Evolutionary conservation across 1,140 invertebrate genomes (phyloP).

Genomic region (Adelges cooleyi): DNA sequence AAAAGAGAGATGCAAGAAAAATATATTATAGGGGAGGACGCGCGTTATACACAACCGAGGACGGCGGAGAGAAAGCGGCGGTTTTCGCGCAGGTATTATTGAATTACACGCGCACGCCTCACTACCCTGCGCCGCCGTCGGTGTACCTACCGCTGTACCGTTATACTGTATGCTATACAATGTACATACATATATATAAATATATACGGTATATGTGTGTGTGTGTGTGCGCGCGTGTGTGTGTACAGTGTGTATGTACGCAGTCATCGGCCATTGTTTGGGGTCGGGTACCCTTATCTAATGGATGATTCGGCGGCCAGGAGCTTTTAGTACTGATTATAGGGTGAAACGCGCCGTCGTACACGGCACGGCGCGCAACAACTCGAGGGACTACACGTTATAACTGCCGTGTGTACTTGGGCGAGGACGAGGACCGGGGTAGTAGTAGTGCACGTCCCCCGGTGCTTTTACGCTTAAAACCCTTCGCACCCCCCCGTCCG

Average conservation of each 20-base stretch:
- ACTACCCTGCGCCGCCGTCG: background rate
- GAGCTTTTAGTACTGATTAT: constrained; percentile 29
- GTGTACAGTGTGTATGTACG: background rate
- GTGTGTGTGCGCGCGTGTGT: background rate
- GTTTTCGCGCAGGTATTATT: constrained; percentile 16
- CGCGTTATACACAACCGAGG: background rate
- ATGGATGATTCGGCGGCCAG: constrained; percentile 13
- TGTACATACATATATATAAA: background rate
- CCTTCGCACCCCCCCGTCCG: background rate
- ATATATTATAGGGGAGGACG: background rate
- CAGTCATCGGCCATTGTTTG: background rate
- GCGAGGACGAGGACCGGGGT: background rate
- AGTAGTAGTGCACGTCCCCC: background rate
- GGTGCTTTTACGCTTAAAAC: constrained; percentile 25
- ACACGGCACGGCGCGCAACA: too few relatives aligned
- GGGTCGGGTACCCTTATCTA: constrained; percentile 6
- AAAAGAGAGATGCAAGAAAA: too few relatives aligned
- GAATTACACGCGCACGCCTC: constrained; percentile 19
- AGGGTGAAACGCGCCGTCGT: constrained; percentile 19
- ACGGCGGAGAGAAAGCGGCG: too few relatives aligned
- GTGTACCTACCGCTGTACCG: background rate
- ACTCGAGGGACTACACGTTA: background rate
- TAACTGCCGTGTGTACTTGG: background rate
- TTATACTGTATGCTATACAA: background rate
- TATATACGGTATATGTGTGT: background rate